Conservation (phyloP, 2,888 invertebrate species). For the Allolobophora icterica region DNA sequence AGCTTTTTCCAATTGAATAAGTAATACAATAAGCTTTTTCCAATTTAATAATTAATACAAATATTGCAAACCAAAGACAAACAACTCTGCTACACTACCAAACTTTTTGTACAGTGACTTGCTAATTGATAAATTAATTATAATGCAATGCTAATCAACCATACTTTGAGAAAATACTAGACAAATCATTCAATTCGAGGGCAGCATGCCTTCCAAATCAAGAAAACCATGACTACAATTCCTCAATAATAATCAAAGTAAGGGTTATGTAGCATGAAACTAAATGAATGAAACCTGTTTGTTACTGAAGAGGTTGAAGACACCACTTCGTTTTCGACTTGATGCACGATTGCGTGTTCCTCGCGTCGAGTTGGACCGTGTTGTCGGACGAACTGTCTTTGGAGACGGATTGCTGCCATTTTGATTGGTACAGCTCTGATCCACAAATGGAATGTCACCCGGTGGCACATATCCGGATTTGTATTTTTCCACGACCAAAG, state of each 20-base stretch:
- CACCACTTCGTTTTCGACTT: conserved; percentile 76
- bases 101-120: neutral
- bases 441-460: conserved; percentile 91
- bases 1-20: too few species aligned
- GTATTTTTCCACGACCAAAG: conserved; percentile 87
- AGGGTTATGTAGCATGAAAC: neutral
- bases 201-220: too few species aligned
- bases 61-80: too few species aligned
- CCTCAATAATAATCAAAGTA: neutral
- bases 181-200: too few species aligned
- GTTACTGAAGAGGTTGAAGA: conserved; percentile 89
- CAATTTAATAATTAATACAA: too few species aligned
- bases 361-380: conserved; percentile 5
- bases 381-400: conserved; percentile 29
- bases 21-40: too few species aligned
- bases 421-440: conserved; percentile 69
- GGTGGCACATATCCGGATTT: conserved; percentile 95
- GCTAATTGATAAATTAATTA: neutral
- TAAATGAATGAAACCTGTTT: conserved; percentile 79
- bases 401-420: conserved; percentile 43
- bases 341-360: conserved; percentile 19
- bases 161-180: too few species aligned
- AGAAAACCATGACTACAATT: too few species aligned
- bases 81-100: too few species aligned
- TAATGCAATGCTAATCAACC: too few species aligned